Evolutionary conservation across 2,797 vertebrate genomes (phyloP), one percentile per base, ranked within the genome.

Genomic region (Leucoraja ocellata): DNA sequence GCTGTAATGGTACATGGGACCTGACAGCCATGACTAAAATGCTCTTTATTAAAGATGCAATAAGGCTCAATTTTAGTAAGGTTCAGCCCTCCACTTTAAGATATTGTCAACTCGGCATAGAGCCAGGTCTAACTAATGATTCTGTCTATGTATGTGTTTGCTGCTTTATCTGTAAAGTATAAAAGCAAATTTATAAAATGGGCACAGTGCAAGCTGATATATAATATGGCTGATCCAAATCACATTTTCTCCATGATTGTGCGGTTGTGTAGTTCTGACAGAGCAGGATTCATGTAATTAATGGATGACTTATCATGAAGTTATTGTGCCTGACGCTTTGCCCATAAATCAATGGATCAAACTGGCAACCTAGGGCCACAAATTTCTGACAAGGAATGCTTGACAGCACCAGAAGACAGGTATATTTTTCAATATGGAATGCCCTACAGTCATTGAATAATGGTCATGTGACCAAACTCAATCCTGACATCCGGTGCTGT

Each of bases 371-470:
- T 54, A 2, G 21, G 21, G 46, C 80, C 46, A 46, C 21, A 54
- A 58, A 54, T 58, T 83, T 46, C 21, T 2, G 1, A 58, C 46
- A 1, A 81, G 79, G 39, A 81, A 81, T 23, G 39, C 18, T 81
- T 54, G 80, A 83, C 21, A 68, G 65, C 65, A 68, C 46, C 23
- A 23, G 80, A 58, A 14, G 9, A 54, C 46, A 58, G 80, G 18
- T 46, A 46, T 83, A 54, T 58, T 54, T 83, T 83, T 83, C 80
- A 83, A 83, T n/a, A 28, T 65, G 83, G 65, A 86, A 86, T 86
- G 58, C 58, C 58, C 5, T 86, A 28, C 13, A 14, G 14, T 68
- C 65, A 68, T 46, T 68, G 14, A 68, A 68, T 16, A 68, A 68
- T 68, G 65, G 18, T 18, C 65, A 68, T 18, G 13, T 13, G 18